phyloP scores from a whole-genome alignment of 1,140 invertebrate species.

The Acyrthosiphon pisum region DNA sequence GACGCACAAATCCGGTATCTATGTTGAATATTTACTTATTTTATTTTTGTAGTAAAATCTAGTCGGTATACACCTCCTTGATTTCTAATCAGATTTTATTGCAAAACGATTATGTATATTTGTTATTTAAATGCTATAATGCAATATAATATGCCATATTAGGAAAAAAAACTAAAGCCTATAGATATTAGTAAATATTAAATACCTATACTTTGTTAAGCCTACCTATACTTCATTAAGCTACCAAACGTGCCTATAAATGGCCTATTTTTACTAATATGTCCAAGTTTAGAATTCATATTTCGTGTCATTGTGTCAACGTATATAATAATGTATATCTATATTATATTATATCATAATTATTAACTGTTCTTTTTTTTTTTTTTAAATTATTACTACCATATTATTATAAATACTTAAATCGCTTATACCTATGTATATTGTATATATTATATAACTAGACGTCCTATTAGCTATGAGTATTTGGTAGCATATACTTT shows the following conservation, averaged over 20 bases:
- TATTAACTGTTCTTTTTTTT: too few species aligned
- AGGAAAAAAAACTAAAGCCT: neutral
- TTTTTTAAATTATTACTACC: too few species aligned
- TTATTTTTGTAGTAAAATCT: neutral
- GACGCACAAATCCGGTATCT: neutral
- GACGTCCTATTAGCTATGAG: neutral
- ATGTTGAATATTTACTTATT: neutral
- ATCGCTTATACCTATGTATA: neutral
- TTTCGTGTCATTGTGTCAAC: too few species aligned
- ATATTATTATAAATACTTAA: neutral
- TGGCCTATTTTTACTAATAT: neutral
- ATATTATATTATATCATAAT: too few species aligned
- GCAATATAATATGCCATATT: neutral
- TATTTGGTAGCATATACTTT: neutral
- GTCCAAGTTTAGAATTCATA: neutral
- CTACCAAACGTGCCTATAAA: neutral
- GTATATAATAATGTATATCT: too few species aligned
- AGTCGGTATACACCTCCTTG: neutral
- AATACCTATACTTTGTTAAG: neutral
- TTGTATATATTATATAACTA: neutral
- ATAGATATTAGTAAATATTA: neutral
- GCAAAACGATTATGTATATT: neutral
- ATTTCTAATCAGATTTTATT: too few species aligned
- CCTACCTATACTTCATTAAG: neutral
- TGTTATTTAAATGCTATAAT: neutral